phyloP scores from a whole-genome alignment of 2,888 invertebrate species.

The Drosophila emarginata region DNA sequence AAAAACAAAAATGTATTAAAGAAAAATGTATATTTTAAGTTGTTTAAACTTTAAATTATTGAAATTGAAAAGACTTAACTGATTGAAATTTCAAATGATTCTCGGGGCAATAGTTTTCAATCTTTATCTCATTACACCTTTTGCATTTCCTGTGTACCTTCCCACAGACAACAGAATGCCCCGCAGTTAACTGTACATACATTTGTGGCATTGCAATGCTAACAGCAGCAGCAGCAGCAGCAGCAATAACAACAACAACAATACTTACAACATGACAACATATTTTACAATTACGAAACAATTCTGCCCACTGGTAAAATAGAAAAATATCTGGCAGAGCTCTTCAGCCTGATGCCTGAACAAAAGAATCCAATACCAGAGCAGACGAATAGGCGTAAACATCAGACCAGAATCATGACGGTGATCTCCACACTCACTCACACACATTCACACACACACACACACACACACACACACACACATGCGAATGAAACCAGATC shows the following conservation, averaged over 20 bases:
- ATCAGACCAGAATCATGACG: slow-evolving; percentile 51
- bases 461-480: not conserved
- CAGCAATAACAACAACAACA: slow-evolving; percentile 39
- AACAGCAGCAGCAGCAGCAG: slow-evolving; percentile 17
- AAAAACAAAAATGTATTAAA: not conserved
- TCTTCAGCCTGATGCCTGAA: slow-evolving; percentile 47
- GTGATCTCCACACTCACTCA: slow-evolving; percentile 46
- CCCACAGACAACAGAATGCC: slow-evolving; percentile 28
- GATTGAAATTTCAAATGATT: slow-evolving; percentile 3
- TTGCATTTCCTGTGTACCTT: slow-evolving; percentile 18
- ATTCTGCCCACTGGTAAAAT: slow-evolving; percentile 69
- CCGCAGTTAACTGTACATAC: slow-evolving; percentile 51
- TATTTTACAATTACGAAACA: slow-evolving; percentile 74
- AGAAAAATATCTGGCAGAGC: slow-evolving; percentile 51
- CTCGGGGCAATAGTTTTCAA: slow-evolving; percentile 9
- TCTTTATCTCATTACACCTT: slow-evolving; percentile 7
- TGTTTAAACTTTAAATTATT: not conserved
- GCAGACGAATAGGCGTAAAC: slow-evolving; percentile 55
- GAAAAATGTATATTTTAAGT: not conserved
- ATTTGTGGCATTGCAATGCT: slow-evolving; percentile 58
- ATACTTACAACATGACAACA: slow-evolving; percentile 65
- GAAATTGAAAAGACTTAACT: slow-evolving; percentile 4
- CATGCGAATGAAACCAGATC: slow-evolving; percentile 71
- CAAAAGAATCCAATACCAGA: slow-evolving; percentile 52
- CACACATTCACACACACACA: slow-evolving; percentile 23